Conservation (phyloP, 1,140 invertebrate genomes). For the Mesaphorura yosii region DNA sequence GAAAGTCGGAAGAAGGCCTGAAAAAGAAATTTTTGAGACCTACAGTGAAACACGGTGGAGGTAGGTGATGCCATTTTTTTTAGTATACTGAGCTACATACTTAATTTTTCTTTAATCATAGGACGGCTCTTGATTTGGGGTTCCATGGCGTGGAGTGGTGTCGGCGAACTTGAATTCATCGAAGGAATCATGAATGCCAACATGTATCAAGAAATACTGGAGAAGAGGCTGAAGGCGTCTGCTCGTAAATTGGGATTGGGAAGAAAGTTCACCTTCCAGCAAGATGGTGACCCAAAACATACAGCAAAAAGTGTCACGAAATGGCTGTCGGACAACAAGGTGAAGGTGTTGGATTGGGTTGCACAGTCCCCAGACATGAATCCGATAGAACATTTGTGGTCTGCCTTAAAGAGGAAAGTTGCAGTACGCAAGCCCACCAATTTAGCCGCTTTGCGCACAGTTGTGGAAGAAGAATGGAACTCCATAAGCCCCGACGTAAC, state of each 20-base stretch:
- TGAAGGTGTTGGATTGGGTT: background rate
- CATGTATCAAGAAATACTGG: conserved; percentile 27
- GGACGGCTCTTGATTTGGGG: conserved; percentile 34
- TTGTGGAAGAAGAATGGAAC: too few species aligned
- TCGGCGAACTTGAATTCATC: conserved; percentile 33
- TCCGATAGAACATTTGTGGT: conserved; percentile 11
- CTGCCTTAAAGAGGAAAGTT: background rate
- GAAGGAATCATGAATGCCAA: conserved; percentile 33
- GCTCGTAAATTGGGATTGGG: conserved; percentile 21
- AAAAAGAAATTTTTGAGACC: background rate
- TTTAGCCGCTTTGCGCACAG: background rate
- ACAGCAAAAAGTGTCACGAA: conserved; percentile 1
- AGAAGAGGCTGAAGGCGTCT: conserved; percentile 26
- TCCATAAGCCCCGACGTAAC: too few species aligned
- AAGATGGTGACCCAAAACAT: conserved; percentile 20
- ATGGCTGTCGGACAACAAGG: background rate
- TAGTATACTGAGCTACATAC: background rate
- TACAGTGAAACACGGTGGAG: conserved; percentile 35
- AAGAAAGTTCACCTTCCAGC: conserved; percentile 27
- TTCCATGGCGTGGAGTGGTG: conserved; percentile 22
- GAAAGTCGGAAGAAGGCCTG: conserved; percentile 22
- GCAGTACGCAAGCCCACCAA: background rate
- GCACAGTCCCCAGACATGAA: conserved; percentile 12
- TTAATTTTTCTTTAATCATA: background rate
- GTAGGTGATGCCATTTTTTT: background rate